Base-by-base conservation (phyloP, 2,888 invertebrate genomes). In the Dasypolia templi region DNA sequence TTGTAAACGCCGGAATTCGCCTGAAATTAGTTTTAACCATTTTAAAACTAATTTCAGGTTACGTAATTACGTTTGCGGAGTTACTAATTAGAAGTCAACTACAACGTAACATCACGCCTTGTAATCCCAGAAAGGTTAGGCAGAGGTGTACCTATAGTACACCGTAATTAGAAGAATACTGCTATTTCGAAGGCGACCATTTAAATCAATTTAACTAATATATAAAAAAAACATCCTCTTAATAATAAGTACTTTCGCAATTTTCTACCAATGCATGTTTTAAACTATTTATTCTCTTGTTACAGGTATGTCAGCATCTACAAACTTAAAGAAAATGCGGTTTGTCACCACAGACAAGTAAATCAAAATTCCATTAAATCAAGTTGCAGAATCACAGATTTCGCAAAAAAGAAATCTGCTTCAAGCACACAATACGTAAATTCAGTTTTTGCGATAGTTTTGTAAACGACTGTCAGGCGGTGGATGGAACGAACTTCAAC, bases 401-500 rank as follows among this genome's bases (percentile, higher is more conserved):
- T 80, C 83, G 77, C 67, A 77, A 77, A 79, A 72, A 71, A 82
- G 64, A 83, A 83, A 80, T 66, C 76, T 32, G 35, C 53, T 69
- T 67, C 26, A 22, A 70, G 62, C 46, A 69, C 64, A 78, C 75
- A 79, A 75, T 77, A 82, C 75, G 69, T 79, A 75, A 68, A 79
- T 77, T 72, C 14, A 71, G 59, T 79, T 84, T 85, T 85, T 85
- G 70, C 17, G 22, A 59, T 56, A 53, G 75, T 79, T 84, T 79
- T 62, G 75, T 35, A 84, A 86, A 67, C 42, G 64, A 64, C 62
- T 71, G 70, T 44, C 68, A 73, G n/a, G 9, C 32, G 42, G 53
- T 71, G 55, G 79, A 84, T 81, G 77, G 72, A 84, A 82, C 77
- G 71, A 86, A 86, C 77, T 46, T 44, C 53, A 62, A n/a, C 62